phyloP scores from a whole-genome alignment of 1,140 invertebrate species.

The Diabrotica undecimpunctata region DNA sequence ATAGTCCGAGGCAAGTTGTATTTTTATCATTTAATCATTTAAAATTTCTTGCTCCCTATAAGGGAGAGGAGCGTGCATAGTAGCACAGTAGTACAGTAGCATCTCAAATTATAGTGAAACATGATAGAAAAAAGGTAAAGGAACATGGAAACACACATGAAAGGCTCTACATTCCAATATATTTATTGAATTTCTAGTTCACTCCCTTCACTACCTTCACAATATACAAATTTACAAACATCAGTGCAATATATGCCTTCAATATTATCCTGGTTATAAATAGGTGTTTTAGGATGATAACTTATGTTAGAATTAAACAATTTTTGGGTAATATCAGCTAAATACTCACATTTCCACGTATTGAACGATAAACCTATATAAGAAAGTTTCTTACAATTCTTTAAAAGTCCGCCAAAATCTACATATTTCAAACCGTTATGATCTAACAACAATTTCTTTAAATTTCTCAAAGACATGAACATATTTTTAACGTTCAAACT shows the following conservation, averaged over 20 bases:
- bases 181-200: no score
- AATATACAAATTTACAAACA: conserved; percentile 10
- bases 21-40: no score
- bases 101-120: no score
- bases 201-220: neutral
- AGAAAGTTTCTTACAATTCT: neutral
- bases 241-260: neutral
- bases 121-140: no score
- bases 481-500: neutral
- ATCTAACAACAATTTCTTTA: neutral
- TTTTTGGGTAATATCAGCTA: neutral
- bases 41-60: no score
- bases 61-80: no score
- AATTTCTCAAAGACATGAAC: neutral
- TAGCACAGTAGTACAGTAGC: no score
- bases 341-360: conserved; percentile 4
- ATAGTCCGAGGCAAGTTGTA: no score
- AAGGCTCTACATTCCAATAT: no score
- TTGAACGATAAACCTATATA: neutral
- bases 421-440: neutral
- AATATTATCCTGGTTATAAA: neutral
- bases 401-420: neutral
- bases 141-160: no score
- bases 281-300: neutral
- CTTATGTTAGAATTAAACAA: neutral